Base-by-base conservation (phyloP, 2,113 vertebrate genomes). In the Synodontis membranacea region DNA sequence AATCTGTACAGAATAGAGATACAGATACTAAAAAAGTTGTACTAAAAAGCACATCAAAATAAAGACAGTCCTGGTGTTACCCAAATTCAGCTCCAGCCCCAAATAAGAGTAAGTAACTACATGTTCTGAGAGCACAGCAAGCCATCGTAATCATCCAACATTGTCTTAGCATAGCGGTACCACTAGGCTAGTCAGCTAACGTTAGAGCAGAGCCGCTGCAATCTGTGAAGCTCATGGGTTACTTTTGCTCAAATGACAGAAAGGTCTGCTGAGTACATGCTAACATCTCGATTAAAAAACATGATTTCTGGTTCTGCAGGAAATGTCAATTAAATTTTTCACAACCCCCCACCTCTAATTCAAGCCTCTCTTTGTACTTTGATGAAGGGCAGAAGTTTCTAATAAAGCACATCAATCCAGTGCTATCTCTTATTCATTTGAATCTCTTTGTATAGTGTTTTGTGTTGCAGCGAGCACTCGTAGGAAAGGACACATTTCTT, bases 371-470 rank as follows among this genome's bases (percentile, higher is more conserved):
- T 37, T 50, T 75, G 15, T 76, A 50, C 31, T 31, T 48, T 48
- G 34, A 34, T 64, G 62, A 84, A 75, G 34, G 39, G 37, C 23
- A 44, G 82, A 39, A 74, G 37, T 84, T 39, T 42, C 34, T 46
- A 84, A 74, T 56, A 70, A 84, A 84, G 52, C 37, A 39, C 39
- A 58, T 76, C 70, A 75, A 60, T 23, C 39, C 19, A 44, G n/a
- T 37, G 10, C 52, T 76, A 76, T 44, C 68, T 58, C 76, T 84
- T 84, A 84, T 44, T 84, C 52, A 34, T 60, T 44, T 25, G 8
- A 15, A 54, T 46, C 23, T 12, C 39, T 76, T 46, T 48, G 28
- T 23, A 60, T 44, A 37, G 42, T 8, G 19, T 74, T 76, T 62
- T 11, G 42, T 76, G 44, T 15, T 11, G 42, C 72, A 62, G 54